phyloP scores from a whole-genome alignment of 1,140 invertebrate species.

The Chlorops oryzae region DNA sequence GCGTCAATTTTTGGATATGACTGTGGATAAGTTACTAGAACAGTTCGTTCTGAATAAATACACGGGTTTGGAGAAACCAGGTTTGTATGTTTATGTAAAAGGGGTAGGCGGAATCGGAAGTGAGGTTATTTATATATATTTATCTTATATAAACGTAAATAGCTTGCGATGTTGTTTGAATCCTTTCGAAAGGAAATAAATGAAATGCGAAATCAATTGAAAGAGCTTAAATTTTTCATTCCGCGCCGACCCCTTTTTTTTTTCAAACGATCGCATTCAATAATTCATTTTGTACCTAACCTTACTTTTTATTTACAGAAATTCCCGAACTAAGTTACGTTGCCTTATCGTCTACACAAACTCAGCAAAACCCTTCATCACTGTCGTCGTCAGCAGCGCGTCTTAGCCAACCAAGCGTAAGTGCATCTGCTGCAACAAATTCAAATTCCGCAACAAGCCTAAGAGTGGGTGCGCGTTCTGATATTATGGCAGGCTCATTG shows the following conservation, averaged over 20 bases:
- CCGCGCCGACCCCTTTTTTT: too few relatives aligned
- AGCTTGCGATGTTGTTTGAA: too few relatives aligned
- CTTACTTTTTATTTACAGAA: constrained; percentile 23
- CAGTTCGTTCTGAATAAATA: constrained; percentile 86
- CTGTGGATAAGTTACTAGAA: constrained; percentile 84
- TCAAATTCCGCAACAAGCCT: constrained; percentile 42
- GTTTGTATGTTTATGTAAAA: constrained; percentile 52
- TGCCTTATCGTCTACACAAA: constrained; percentile 27
- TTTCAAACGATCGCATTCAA: too few relatives aligned
- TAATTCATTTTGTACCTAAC: too few relatives aligned
- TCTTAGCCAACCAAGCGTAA: constrained; percentile 28
- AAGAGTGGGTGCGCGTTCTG: too few relatives aligned
- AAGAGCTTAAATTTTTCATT: background rate
- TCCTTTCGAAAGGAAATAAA: too few relatives aligned
- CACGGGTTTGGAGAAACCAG: constrained; percentile 85
- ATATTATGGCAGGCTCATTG: constrained; percentile 5
- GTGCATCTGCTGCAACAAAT: constrained; percentile 28
- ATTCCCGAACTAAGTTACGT: constrained; percentile 40
- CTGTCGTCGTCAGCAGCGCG: constrained; percentile 20
- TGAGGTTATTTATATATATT: background rate
- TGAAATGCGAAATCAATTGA: background rate
- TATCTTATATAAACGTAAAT: too few relatives aligned
- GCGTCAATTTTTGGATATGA: constrained; percentile 82
- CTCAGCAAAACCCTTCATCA: too few relatives aligned
- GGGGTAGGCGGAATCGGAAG: too few relatives aligned